Conservation (phyloP, 2,888 invertebrate species). For the Parnassius glacialis region DNA sequence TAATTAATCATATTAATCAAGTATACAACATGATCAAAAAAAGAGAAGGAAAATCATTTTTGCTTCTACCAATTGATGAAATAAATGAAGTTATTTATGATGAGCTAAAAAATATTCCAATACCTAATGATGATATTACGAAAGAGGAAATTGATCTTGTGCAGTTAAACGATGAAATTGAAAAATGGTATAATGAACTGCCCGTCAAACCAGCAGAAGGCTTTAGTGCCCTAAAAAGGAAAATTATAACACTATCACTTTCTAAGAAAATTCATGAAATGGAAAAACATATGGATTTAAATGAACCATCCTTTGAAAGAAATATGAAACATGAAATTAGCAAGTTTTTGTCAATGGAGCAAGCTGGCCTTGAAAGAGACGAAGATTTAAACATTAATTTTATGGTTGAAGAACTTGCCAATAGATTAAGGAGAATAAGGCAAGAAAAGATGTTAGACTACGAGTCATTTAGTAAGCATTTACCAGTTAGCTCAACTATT, state of each 20-base stretch:
- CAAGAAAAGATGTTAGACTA: constrained; percentile 29
- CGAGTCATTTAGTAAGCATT: constrained; percentile 33
- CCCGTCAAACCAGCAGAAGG: constrained; percentile 38
- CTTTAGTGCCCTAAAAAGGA: constrained; percentile 35
- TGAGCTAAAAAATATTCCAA: constrained; percentile 14
- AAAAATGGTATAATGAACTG: constrained; percentile 52
- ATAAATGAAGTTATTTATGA: constrained; percentile 10
- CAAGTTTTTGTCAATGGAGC: constrained; percentile 36
- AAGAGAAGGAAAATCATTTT: constrained; percentile 8
- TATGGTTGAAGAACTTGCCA: constrained; percentile 41
- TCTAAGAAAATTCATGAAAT: constrained; percentile 52
- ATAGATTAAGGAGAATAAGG: constrained; percentile 36
- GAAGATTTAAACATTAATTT: constrained; percentile 41
- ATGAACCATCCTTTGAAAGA: constrained; percentile 7
- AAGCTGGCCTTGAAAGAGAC: constrained; percentile 31
- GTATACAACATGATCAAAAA: constrained; percentile 12
- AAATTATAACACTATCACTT: constrained; percentile 44
- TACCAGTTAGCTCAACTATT: constrained; percentile 32
- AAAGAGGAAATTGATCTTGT: constrained; percentile 22
- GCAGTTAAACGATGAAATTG: constrained; percentile 49
- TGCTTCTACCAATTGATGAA: constrained; percentile 8
- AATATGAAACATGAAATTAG: constrained; percentile 31
- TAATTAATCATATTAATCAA: constrained; percentile 13
- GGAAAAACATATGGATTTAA: constrained; percentile 40
- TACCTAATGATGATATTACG: constrained; percentile 16